Evolutionary conservation across 2,888 invertebrate species (phyloP), one percentile per base, ranked within the genome.

Genomic region (Ischnura elegans): DNA sequence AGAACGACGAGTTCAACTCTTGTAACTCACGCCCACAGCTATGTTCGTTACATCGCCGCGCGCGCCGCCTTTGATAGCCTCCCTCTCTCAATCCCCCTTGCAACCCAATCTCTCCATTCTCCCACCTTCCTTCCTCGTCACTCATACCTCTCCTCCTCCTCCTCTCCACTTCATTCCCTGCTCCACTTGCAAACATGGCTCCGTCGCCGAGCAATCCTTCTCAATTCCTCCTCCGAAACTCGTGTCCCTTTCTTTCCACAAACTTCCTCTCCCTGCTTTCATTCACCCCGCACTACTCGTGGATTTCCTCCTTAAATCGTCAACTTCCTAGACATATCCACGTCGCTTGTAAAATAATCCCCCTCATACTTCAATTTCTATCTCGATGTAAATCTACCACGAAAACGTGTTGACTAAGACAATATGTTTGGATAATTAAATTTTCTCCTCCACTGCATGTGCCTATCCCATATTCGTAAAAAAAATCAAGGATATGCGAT

Each of bases 1-100:
- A 66, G 45, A 90, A 90, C 43, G 45, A 90, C 61, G 90, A 90
- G 90, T 90, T 90, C 61, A 90, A 90, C 90, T 61, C 90, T 43
- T 66, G 87, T 90, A 90, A 90, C 90, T 90, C 55, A 61, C 87
- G 87, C 87, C 42, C 61, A 90, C 43, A 90, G 90, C 61, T 3
- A 90, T 90, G 42, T 61, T 25, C 90, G 90, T 45, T 90, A 90
- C 90, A 90, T 42, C 61, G 61, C n/a, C n/a, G n/a, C n/a, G n/a
- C 8, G 8, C 43, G 10, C 42, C 36, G 42, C 61, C 90, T 90
- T 90, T 90, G 90, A 90, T 90, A 90, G 43, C 61, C 66, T 61
- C 61, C 43, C 86, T 0, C 46, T 21, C 6, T 25, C 43, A 2
- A 42, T 51, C 90, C 61, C 42, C 43, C 25, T 21, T 16, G 3